phyloP scores from a whole-genome alignment of 2,113 vertebrate genomes.

The Plecturocebus donacophilus region DNA sequence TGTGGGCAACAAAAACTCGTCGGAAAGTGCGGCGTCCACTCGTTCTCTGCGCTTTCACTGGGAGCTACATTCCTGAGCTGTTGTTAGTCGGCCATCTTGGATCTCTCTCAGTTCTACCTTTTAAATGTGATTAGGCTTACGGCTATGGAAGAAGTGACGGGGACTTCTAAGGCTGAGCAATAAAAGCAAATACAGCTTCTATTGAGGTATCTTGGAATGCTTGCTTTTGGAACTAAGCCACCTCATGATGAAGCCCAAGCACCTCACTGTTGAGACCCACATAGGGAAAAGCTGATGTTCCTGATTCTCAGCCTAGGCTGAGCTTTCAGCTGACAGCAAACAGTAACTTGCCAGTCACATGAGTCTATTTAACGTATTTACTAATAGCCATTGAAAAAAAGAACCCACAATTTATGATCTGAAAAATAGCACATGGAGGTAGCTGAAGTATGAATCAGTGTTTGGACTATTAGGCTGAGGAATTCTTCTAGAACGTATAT shows the following conservation, averaged over 20 bases:
- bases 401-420: not conserved
- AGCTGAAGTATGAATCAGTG: not conserved
- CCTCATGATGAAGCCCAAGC: not conserved
- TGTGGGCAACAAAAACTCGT: too few relatives aligned
- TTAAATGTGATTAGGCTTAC: not conserved
- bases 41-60: too few relatives aligned
- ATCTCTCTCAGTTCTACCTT: not conserved
- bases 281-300: not conserved
- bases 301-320: not conserved
- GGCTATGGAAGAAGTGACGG: not conserved
- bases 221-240: not conserved
- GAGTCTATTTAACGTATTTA: not conserved
- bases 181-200: not conserved
- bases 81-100: too few relatives aligned
- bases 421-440: not conserved
- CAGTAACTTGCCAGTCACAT: not conserved
- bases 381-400: not conserved
- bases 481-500: not conserved
- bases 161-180: not conserved
- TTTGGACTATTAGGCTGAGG: not conserved
- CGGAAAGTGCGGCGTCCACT: too few relatives aligned
- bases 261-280: not conserved
- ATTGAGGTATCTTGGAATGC: not conserved
- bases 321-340: not conserved
- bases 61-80: too few relatives aligned